Evolutionary conservation across 2,888 invertebrate genomes (phyloP), one percentile per base, ranked within the genome.

Genomic region (Heliconius hortense): DNA sequence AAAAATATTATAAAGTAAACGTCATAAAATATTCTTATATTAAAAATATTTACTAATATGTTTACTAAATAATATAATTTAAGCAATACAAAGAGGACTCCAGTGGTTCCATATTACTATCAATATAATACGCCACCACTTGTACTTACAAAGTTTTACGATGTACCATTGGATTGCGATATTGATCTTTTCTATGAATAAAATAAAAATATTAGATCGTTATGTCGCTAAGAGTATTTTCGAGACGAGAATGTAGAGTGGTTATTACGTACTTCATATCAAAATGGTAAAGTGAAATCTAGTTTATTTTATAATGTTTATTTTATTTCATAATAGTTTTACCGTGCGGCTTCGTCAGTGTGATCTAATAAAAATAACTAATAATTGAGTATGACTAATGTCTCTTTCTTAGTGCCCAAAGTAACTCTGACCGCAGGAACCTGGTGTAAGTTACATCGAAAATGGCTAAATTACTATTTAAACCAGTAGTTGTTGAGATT

Each of bases 161-260:
- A 31, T 7, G 35, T 11, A 53, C 56, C 7, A 72, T 39, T 48
- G 48, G 48, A 18, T 48, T 31, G 72, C 26, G 70, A 35, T 75
- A 59, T 59, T 43, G 66, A 71, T 71, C 64, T 71, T 71, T 83
- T 84, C 85, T 86, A 88, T 88, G 87, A 87, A 88, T 88, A 88
- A 88, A 88, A 89, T 88, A 87, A 87, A 87, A 86, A 86, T 89
- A 86, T 86, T 84, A 71, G 71, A 18, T 70, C 64, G 72, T 74
- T 73, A 64, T 77, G 74, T 64, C 72, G 64, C 72, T 60, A 72
- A 72, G 72, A 71, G 43, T 39, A 71, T 71, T 71, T 26, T 43
- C 60, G 24, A 26, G 71, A 71, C 60, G 24, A 62, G 71, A 26
- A 71, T 43, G 71, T 71, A 71, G 43, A 59, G 60, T 60, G 11